A percentile compares a stretch with the other conserved stretches of the same genome.
These are phyloP conservation scores for Zaprionus ghesquierei DNA, from an alignment of 1,140 invertebrate species.

Conservation along the genomic window DNA sequence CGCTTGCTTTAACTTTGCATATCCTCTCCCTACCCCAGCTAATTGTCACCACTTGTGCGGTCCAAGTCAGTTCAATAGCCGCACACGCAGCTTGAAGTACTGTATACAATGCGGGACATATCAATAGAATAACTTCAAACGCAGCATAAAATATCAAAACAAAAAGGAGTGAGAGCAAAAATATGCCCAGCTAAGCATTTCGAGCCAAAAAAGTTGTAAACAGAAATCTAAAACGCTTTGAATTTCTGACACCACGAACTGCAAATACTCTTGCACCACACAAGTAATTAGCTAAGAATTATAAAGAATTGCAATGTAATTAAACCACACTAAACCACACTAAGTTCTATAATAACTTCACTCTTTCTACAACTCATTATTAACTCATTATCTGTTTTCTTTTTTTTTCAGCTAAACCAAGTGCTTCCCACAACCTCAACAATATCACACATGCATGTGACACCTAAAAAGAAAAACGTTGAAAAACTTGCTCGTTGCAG, in stretches of 20 bases:
- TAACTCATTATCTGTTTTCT: neutral
- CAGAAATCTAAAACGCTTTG: slow-evolving; percentile 51
- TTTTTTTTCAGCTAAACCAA: neutral
- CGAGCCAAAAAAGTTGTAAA: slow-evolving; percentile 59
- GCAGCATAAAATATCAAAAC: slow-evolving; percentile 54
- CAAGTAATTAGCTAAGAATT: neutral
- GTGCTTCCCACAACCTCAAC: slow-evolving; percentile 1
- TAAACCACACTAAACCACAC: neutral
- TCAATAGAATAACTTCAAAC: slow-evolving; percentile 20
- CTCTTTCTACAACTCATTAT: neutral
- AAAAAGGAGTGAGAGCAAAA: neutral
- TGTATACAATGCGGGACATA: slow-evolving; percentile 5
- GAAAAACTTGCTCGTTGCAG: slow-evolving; percentile 12
- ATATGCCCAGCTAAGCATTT: slow-evolving; percentile 44
- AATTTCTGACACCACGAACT: neutral
- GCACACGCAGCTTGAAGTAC: slow-evolving; percentile 8
- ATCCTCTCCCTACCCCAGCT: neutral
- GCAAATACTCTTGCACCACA: slow-evolving; percentile 8
- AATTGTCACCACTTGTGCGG: slow-evolving; percentile 10
- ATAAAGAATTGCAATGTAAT: neutral
- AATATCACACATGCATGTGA: slow-evolving; percentile 14
- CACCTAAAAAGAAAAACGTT: slow-evolving; percentile 3
- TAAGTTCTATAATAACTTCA: neutral
- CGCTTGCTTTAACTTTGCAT: slow-evolving; percentile 32
- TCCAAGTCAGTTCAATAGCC: slow-evolving; percentile 54